phyloP scores from a whole-genome alignment of 2,113 vertebrate species.

The Cygnus atratus region DNA sequence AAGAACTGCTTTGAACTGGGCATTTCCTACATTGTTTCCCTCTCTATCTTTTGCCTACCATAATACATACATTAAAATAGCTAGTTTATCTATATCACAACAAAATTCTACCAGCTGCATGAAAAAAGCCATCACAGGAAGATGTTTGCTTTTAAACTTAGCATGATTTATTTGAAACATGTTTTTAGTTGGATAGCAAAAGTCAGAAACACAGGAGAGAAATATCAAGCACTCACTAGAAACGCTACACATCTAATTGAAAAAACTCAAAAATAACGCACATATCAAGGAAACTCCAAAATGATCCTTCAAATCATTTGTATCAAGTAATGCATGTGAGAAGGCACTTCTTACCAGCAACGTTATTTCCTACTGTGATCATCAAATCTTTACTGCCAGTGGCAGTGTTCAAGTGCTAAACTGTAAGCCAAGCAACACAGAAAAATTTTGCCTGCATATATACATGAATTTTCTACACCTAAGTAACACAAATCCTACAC shows the following conservation, averaged over 20 bases:
- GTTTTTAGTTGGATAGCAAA: not conserved
- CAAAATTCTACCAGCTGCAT: not conserved
- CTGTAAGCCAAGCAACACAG: rapidly evolving
- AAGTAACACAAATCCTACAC: not conserved
- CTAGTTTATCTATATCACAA: not conserved
- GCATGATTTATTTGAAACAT: not conserved
- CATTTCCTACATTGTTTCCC: not conserved
- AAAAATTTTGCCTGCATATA: not conserved
- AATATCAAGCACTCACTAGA: not conserved
- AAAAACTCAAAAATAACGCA: not conserved
- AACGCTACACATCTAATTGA: rapidly evolving
- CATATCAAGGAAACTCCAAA: not conserved
- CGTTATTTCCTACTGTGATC: not conserved
- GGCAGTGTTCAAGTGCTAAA: not conserved
- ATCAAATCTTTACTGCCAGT: not conserved
- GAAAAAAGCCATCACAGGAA: not conserved
- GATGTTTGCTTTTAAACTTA: not conserved
- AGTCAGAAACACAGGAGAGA: not conserved
- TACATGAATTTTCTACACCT: not conserved
- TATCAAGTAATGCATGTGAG: not conserved
- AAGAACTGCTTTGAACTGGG: not conserved
- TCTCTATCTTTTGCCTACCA: not conserved
- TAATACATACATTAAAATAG: not conserved
- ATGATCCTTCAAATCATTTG: not conserved
- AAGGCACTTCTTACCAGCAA: not conserved